phyloP scores from a whole-genome alignment of 1,140 invertebrate genomes.

The Chionoecetes opilio region DNA sequence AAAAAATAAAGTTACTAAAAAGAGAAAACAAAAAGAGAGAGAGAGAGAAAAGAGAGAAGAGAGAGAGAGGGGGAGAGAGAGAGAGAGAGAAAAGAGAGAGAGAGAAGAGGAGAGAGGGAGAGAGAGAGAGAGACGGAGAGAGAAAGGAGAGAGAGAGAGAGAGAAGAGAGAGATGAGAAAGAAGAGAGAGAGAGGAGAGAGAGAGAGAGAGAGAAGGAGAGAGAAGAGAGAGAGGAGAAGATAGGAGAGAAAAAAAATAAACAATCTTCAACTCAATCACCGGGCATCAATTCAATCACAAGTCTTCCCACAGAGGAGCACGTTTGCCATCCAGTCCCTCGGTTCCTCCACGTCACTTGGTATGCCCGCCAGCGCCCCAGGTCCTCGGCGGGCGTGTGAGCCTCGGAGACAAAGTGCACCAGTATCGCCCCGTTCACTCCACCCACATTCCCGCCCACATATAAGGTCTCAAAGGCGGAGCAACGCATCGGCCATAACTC shows the following conservation, averaged over 20 bases:
- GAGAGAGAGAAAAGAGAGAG: not conserved
- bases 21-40: too few species aligned
- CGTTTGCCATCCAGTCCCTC: not conserved
- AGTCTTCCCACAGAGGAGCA: too few species aligned
- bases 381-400: not conserved
- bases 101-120: not conserved
- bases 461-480: not conserved
- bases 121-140: too few species aligned
- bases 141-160: too few species aligned
- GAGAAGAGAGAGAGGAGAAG: not conserved
- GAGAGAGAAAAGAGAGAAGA: not conserved
- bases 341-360: not conserved
- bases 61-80: not conserved
- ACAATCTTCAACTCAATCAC: too few species aligned
- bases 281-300: too few species aligned
- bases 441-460: not conserved
- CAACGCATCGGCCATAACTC: not conserved
- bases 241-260: not conserved
- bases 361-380: not conserved
- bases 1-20: too few species aligned
- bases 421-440: slow-evolving; percentile 3
- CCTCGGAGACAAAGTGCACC: not conserved
- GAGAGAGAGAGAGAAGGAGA: not conserved
- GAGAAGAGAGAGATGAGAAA: not conserved
- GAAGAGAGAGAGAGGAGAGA: not conserved